Evolutionary conservation across 2,888 invertebrate genomes (phyloP).

Genomic region (Baccha elongata): DNA sequence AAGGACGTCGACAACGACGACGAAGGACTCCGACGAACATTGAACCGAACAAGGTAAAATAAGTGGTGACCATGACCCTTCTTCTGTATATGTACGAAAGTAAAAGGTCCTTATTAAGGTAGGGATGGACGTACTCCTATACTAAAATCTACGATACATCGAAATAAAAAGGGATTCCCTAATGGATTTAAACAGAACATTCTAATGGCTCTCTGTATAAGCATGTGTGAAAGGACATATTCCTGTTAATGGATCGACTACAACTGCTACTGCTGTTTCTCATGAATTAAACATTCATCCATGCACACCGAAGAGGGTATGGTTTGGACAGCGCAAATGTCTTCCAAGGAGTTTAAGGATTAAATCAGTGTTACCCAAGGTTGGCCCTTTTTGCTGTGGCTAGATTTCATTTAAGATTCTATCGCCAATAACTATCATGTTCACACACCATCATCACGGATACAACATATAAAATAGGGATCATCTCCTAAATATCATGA

Average conservation of each 20-base stretch:
- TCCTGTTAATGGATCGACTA: conserved; percentile 49
- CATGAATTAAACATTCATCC: conserved; percentile 68
- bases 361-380: conserved; percentile 45
- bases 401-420: conserved; percentile 68
- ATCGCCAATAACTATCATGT: conserved; percentile 66
- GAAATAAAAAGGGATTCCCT: conserved; percentile 72
- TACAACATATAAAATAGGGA: conserved; percentile 41
- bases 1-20: conserved; percentile 9
- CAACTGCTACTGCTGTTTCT: neutral
- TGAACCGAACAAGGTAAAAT: conserved; percentile 54
- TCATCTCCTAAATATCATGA: conserved; percentile 31
- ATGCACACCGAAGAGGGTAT: neutral
- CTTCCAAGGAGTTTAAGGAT: conserved; percentile 56
- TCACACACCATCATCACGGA: conserved; percentile 69
- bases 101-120: conserved; percentile 14
- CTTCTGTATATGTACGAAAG: neutral
- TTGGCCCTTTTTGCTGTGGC: conserved; percentile 41
- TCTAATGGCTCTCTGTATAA: conserved; percentile 56
- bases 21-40: conserved; percentile 38
- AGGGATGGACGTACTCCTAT: neutral
- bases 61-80: conserved; percentile 45
- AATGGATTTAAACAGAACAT: conserved; percentile 68
- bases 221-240: conserved; percentile 68
- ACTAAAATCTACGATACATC: conserved; percentile 44
- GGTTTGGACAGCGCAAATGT: neutral